These are phyloP conservation scores for Callitettix versicolor DNA, from an alignment of 1,140 invertebrate species.

Conservation along the genomic window DNA sequence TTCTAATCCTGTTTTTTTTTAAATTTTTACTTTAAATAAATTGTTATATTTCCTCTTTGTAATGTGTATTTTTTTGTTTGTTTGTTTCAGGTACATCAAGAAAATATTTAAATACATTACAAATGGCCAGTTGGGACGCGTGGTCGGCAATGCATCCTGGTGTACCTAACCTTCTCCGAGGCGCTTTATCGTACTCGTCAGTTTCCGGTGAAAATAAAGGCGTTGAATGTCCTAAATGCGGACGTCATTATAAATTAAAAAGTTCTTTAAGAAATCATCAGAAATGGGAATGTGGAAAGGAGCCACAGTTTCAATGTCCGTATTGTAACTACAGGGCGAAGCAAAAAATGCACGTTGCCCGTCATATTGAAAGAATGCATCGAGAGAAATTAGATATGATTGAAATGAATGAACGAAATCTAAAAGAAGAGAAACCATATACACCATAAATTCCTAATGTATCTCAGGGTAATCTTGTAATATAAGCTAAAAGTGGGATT, in stretches of 20 bases:
- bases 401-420: slow-evolving; percentile 9
- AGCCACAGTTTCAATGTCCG: slow-evolving; percentile 70
- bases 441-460: not conserved
- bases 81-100: not conserved
- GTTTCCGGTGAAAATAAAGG: slow-evolving; percentile 18
- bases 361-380: slow-evolving; percentile 68
- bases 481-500: not conserved
- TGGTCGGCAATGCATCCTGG: slow-evolving; percentile 23
- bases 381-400: slow-evolving; percentile 41
- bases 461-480: too few relatives aligned
- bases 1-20: too few relatives aligned
- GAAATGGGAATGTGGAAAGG: slow-evolving; percentile 79
- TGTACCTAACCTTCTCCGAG: slow-evolving; percentile 15
- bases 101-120: not conserved
- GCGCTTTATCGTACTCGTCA: not conserved
- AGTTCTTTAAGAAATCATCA: slow-evolving; percentile 74
- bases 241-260: slow-evolving; percentile 71
- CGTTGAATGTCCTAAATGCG: slow-evolving; percentile 64
- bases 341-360: slow-evolving; percentile 75
- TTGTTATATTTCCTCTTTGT: slow-evolving; percentile 13
- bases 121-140: slow-evolving; percentile 20
- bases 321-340: slow-evolving; percentile 72
- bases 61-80: not conserved
- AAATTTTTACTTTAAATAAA: not conserved
- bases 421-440: slow-evolving; percentile 9